phyloP scores from a whole-genome alignment of 2,888 invertebrate genomes.

The Heliconius ethilla region DNA sequence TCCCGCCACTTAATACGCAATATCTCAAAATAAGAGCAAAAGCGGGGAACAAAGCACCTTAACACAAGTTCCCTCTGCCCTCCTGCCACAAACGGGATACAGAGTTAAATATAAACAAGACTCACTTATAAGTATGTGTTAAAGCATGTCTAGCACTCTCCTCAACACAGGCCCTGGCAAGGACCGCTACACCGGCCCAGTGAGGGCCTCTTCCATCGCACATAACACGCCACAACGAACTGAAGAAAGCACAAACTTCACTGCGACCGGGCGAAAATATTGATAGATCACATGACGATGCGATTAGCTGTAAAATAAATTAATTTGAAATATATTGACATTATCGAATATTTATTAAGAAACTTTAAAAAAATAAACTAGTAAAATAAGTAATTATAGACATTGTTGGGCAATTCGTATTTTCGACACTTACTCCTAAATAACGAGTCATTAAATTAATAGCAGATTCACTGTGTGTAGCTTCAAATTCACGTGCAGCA shows the following conservation, averaged over 20 bases:
- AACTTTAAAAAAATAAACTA: not conserved
- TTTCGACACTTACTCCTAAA: conserved; percentile 68
- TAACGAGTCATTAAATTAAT: conserved; percentile 79
- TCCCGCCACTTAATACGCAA: not conserved
- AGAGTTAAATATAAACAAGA: not conserved
- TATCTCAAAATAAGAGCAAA: not conserved
- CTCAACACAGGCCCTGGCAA: conserved; percentile 84
- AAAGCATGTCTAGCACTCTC: conserved; percentile 83
- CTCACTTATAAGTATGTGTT: conserved; percentile 84
- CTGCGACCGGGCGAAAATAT: conserved; percentile 85
- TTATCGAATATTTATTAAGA: not conserved
- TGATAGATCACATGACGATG: conserved; percentile 83
- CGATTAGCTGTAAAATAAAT: conserved; percentile 79
- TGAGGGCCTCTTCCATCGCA: conserved; percentile 81
- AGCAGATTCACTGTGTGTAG: conserved; percentile 77
- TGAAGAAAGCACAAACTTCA: conserved; percentile 85
- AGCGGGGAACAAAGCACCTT: not conserved
- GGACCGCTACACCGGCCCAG: conserved; percentile 86
- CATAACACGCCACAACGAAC: conserved; percentile 85
- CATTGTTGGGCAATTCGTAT: not conserved
- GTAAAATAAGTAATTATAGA: not conserved
- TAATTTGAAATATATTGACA: not conserved
- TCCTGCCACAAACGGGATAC: not conserved
- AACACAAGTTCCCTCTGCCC: not conserved
- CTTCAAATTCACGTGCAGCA: conserved; percentile 78